A percentile compares a stretch with the other conserved stretches of the same genome.
phyloP scores from a whole-genome alignment of 2,797 vertebrate species.

The Syngnathus acus region DNA sequence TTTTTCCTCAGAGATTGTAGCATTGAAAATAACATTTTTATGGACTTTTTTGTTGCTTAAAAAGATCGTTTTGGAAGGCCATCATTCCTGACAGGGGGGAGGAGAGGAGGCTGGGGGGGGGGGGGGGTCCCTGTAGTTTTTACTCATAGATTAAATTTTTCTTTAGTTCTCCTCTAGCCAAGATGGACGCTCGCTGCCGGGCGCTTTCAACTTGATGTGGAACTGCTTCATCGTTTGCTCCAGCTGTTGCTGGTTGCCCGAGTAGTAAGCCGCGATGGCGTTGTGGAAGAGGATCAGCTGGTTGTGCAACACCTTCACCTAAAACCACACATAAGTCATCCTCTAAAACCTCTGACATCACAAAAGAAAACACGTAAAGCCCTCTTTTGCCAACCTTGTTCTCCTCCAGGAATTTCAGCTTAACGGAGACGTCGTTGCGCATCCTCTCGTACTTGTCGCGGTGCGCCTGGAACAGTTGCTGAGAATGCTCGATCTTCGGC shows the following conservation, averaged over 20 bases:
- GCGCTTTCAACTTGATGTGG: conserved; percentile 98
- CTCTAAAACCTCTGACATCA: too few relatives aligned
- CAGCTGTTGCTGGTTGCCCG: conserved; percentile 97
- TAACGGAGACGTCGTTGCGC: conserved; percentile 88
- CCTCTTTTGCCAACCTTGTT: conserved; percentile 81
- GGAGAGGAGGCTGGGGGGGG: conserved; percentile 7
- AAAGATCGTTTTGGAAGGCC: conserved; percentile 16
- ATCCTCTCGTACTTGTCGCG: conserved; percentile 96
- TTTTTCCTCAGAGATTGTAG: conserved; percentile 7
- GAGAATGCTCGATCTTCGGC: conserved; percentile 92
- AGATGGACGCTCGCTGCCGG: conserved; percentile 87
- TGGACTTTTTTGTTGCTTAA: conserved; percentile 13
- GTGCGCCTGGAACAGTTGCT: conserved; percentile 87
- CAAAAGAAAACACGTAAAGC: not conserved
- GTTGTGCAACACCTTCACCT: conserved; percentile 98
- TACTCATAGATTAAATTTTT: conserved; percentile 29
- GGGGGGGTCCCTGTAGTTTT: conserved; percentile 23
- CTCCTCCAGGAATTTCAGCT: conserved; percentile 96
- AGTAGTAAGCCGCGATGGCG: conserved; percentile 92
- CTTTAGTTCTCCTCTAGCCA: conserved; percentile 93
- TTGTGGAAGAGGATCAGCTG: conserved; percentile 98
- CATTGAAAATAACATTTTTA: not conserved
- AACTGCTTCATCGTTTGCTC: conserved; percentile 98
- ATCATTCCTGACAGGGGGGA: conserved; percentile 21
- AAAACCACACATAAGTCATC: not conserved